Evolutionary conservation across 2,888 invertebrate genomes (phyloP).

Genomic region (Heliconius ethilla): DNA sequence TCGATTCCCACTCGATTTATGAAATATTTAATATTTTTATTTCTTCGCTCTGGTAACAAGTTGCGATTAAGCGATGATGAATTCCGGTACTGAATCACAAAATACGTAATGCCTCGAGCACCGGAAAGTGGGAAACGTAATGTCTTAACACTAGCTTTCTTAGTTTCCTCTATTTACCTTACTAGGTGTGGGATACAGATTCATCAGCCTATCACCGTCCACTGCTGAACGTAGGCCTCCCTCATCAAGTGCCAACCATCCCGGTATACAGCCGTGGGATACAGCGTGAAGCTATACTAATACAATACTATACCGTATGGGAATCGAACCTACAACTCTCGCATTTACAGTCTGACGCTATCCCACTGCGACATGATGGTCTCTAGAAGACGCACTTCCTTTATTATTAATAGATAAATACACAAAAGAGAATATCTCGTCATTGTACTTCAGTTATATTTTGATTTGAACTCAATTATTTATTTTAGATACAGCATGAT

Average conservation of each 20-base stretch:
- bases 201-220: too few species aligned
- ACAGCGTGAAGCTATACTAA: neutral
- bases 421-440: constrained; percentile 10
- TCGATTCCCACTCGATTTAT: too few species aligned
- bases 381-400: neutral
- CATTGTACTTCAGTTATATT: constrained; percentile 19
- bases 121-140: too few species aligned
- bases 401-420: constrained; percentile 3
- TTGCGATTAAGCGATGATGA: too few species aligned
- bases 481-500: neutral
- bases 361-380: neutral
- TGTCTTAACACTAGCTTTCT: too few species aligned
- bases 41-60: too few species aligned
- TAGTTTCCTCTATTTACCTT: neutral
- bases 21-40: too few species aligned
- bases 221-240: too few species aligned
- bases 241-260: too few species aligned
- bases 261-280: too few species aligned
- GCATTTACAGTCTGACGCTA: neutral
- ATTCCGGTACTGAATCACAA: too few species aligned
- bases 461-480: constrained; percentile 19
- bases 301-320: neutral
- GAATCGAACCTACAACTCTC: neutral
- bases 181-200: neutral
- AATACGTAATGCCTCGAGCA: too few species aligned